Evolutionary conservation across 2,888 invertebrate species (phyloP).

Genomic region (Apamea sordens): DNA sequence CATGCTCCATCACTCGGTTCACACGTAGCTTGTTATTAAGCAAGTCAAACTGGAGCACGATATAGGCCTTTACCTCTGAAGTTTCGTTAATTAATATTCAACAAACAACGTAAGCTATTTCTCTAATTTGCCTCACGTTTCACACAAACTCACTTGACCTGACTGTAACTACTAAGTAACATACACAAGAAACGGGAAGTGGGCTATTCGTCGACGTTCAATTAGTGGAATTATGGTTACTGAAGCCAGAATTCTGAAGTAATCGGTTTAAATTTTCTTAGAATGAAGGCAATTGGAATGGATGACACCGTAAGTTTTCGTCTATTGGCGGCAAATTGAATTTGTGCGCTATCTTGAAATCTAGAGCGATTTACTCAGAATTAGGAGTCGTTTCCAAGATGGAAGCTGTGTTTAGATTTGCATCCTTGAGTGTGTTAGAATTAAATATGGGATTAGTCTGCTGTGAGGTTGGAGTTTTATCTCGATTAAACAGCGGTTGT

Average conservation of each 20-base stretch:
- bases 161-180: slow-evolving; percentile 57
- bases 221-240: slow-evolving; percentile 49
- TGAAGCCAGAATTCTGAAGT: slow-evolving; percentile 31
- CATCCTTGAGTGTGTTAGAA: slow-evolving; percentile 35
- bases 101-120: slow-evolving; percentile 63
- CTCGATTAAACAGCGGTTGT: not conserved
- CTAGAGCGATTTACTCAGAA: slow-evolving; percentile 47
- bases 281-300: slow-evolving; percentile 53
- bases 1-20: slow-evolving; percentile 47
- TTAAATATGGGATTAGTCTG: slow-evolving; percentile 44
- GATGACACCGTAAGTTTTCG: slow-evolving; percentile 58
- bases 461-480: slow-evolving; percentile 10
- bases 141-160: slow-evolving; percentile 64
- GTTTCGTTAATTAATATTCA: slow-evolving; percentile 64
- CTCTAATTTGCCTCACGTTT: slow-evolving; percentile 66
- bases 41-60: slow-evolving; percentile 50
- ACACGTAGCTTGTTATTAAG: slow-evolving; percentile 43
- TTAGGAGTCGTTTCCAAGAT: slow-evolving; percentile 36
- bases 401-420: slow-evolving; percentile 43
- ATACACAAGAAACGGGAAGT: slow-evolving; percentile 48
- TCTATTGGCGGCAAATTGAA: slow-evolving; percentile 63
- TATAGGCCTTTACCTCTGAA: slow-evolving; percentile 51
- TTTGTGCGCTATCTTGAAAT: slow-evolving; percentile 56
- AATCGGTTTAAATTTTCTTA: slow-evolving; percentile 58
- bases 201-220: slow-evolving; percentile 45